A percentile compares a stretch with the other conserved stretches of the same genome.
Evolutionary conservation across 2,113 vertebrate species (phyloP).

Genomic region (Alligator mississippiensis): DNA sequence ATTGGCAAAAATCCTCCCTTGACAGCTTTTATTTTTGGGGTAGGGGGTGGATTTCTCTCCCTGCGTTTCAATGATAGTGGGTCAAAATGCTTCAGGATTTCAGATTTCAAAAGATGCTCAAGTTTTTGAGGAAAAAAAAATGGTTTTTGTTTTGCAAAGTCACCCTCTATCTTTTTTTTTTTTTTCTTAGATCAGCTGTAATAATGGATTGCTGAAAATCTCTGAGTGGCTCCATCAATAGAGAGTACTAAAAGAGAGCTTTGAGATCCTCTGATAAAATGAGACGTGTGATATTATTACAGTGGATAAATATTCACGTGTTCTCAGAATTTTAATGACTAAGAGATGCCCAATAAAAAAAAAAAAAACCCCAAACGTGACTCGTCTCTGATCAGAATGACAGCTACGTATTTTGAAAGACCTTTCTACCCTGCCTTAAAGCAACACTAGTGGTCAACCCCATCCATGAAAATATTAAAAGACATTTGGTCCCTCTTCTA

Average conservation of each 20-base stretch:
- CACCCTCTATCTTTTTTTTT: too few species aligned
- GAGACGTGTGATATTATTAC: background rate
- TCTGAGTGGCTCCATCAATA: background rate
- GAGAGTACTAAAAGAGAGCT: background rate
- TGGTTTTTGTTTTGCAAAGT: too few species aligned
- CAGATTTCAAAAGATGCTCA: conserved; percentile 9
- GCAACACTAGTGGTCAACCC: background rate
- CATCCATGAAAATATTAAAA: background rate
- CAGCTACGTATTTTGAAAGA: accelerated
- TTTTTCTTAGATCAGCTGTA: background rate
- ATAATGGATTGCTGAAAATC: background rate
- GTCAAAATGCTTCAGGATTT: conserved; percentile 26
- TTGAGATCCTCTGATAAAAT: background rate
- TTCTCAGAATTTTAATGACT: background rate
- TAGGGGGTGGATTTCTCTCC: background rate
- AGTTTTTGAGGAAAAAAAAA: background rate
- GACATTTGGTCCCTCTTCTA: background rate
- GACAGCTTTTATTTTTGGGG: too few species aligned
- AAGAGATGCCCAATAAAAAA: accelerated
- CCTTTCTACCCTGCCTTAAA: accelerated
- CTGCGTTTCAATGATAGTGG: conserved; percentile 15
- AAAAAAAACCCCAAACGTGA: accelerated
- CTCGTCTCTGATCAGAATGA: background rate
- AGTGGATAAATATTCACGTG: background rate
- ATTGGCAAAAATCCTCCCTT: background rate